Evolutionary conservation across 2,888 invertebrate species (phyloP).

Genomic region (Cecidostiba fungosa): DNA sequence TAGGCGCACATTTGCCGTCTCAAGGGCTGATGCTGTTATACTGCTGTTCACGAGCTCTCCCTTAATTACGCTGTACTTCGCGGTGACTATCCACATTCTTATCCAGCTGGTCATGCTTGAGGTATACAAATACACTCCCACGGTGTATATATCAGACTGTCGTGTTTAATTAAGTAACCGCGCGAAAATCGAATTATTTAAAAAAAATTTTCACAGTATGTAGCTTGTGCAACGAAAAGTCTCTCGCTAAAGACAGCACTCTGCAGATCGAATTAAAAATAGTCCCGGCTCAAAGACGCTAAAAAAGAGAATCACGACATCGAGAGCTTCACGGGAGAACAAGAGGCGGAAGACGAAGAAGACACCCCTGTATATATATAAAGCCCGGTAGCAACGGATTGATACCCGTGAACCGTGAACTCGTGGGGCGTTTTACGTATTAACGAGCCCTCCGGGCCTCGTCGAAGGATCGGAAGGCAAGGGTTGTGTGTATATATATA

Average conservation of each 20-base stretch:
- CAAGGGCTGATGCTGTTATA: neutral
- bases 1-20: neutral
- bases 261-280: neutral
- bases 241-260: neutral
- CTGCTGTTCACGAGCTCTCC: neutral
- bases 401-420: constrained; percentile 62
- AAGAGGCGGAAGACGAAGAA: constrained; percentile 7
- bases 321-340: neutral
- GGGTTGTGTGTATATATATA: neutral
- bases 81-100: constrained; percentile 11
- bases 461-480: neutral
- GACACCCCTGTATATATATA: neutral
- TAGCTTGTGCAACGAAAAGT: neutral
- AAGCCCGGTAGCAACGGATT: constrained; percentile 38
- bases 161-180: neutral
- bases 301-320: constrained; percentile 9
- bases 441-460: constrained; percentile 73
- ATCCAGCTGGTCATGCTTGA: neutral
- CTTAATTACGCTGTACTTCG: neutral
- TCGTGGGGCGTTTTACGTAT: constrained; percentile 74
- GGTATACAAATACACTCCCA: neutral
- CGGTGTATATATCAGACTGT: neutral
- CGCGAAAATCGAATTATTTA: neutral
- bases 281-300: neutral
- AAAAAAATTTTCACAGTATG: neutral